Evolutionary conservation across 1,140 invertebrate genomes (phyloP), one percentile per base, ranked within the genome.

Genomic region (Streblospio benedicti): DNA sequence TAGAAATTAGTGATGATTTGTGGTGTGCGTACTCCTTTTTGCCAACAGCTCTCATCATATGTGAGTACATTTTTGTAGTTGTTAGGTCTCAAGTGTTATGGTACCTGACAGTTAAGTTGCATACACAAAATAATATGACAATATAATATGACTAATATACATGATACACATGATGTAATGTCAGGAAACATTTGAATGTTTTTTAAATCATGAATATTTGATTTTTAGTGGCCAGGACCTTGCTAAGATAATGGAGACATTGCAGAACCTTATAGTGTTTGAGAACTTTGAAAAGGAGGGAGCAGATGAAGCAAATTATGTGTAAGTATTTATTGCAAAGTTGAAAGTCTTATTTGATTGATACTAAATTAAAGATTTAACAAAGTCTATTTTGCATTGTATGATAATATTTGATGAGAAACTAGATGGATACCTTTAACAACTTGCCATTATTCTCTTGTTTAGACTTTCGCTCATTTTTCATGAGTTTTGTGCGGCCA

Each of bases 241-340:
- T 51, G 47, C 59, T 5, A 59, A 62, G 12, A 64, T 71, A 12
- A 65, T 70, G 58, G 66, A 67, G 45, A 64, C 53, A n/a, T 58
- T 75, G n/a, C 69, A 74, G 59, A 66, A 74, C 45, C 59, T 75
- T 53, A 70, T 75, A 23, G 49, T 67, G 18, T 73, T 66, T 59
- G 70, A 71, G 43, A 65, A 66, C 33, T 62, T 60, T 41, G 61
- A 65, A 27, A 60, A 67, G 25, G 67, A 63, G 41, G 44, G 61
- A 35, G 53, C 68, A 41, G 52, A 32, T 31, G 27, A 58, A 16
- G 55, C 31, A 20, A 59, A 33, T 12, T 38, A 53, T 4, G 23
- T 66, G 61, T 57, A 54, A 61, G 35, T 56, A 63, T 23, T 44
- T 61, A 43, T 55, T 6, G 57, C 59, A n/a, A 33, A 53, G 41